Evolutionary conservation across 2,888 invertebrate species (phyloP).

Genomic region (Caenorhabditis afra): DNA sequence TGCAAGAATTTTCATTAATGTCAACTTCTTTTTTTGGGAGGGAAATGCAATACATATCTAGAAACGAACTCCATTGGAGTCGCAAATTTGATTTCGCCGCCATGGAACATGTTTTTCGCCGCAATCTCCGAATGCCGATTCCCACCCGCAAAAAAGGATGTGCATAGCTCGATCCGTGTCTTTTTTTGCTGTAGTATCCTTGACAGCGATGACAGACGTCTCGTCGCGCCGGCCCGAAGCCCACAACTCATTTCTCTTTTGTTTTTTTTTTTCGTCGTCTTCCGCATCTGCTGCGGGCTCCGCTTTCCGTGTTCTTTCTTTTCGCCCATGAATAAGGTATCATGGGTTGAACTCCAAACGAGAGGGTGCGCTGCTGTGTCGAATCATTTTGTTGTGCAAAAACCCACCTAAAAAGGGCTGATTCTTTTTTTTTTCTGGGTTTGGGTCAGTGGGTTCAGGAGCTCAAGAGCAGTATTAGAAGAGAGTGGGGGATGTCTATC

Average conservation of each 20-base stretch:
- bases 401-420: background rate
- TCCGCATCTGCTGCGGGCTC: conserved; percentile 1
- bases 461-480: background rate
- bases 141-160: too few species aligned
- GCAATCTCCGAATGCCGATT: too few species aligned
- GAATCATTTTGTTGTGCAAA: background rate
- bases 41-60: too few species aligned
- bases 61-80: too few species aligned
- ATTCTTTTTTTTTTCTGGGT: background rate
- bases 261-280: conserved; percentile 13
- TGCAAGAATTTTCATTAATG: background rate
- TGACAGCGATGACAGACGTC: conserved; percentile 28
- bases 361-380: background rate
- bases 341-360: conserved; percentile 35
- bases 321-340: conserved; percentile 54
- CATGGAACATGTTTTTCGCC: too few species aligned
- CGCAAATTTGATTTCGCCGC: too few species aligned
- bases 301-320: conserved; percentile 16
- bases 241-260: conserved; percentile 14
- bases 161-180: too few species aligned
- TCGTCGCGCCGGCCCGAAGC: too few species aligned
- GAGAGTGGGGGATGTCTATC: conserved; percentile 14
- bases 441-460: too few species aligned
- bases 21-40: too few species aligned
- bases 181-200: conserved; percentile 22